Conservation (phyloP, 2,113 vertebrate species). For the Vidua macroura region DNA sequence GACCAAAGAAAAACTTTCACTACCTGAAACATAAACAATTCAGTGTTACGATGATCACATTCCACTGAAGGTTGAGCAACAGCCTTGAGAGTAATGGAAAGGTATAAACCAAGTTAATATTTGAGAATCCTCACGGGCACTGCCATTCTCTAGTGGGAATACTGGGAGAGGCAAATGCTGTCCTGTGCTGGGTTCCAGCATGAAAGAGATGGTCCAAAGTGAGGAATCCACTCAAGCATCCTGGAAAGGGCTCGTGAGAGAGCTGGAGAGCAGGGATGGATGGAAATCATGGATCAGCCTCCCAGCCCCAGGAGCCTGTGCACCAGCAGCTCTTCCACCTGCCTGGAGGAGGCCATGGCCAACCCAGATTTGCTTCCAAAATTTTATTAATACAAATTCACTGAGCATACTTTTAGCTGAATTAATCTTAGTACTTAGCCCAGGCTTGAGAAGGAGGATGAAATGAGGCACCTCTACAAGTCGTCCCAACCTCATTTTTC, state of each 20-base stretch:
- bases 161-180: neutral
- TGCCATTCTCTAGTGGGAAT: neutral
- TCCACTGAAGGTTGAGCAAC: neutral
- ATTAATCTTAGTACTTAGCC: neutral
- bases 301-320: accelerated
- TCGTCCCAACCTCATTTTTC: neutral
- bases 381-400: neutral
- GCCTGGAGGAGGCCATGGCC: neutral
- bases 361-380: neutral
- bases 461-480: neutral
- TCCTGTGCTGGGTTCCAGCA: neutral
- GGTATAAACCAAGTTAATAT: neutral
- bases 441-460: neutral
- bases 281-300: neutral
- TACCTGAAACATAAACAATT: neutral
- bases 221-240: neutral
- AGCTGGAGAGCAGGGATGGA: accelerated
- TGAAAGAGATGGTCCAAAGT: neutral
- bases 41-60: neutral
- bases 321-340: neutral
- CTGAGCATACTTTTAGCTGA: neutral
- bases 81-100: neutral
- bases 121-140: neutral
- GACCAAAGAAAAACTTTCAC: neutral
- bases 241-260: neutral